A percentile compares a stretch with the other conserved stretches of the same genome.
phyloP scores from a whole-genome alignment of 1,140 invertebrate genomes.

The Drosophila guanche region DNA sequence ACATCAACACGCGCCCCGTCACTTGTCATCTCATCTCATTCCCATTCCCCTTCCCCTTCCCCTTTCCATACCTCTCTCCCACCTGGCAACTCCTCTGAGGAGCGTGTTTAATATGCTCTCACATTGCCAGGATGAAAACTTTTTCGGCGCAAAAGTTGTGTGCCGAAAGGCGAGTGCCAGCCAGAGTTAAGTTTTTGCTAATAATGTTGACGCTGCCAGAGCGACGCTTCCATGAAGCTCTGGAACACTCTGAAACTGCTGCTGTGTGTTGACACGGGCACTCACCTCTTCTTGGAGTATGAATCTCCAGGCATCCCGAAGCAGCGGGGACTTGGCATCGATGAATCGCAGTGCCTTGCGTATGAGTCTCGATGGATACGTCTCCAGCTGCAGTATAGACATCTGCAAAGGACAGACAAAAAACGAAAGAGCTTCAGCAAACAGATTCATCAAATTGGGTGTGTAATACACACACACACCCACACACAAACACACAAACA shows the following conservation, averaged over 20 bases:
- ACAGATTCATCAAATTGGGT: constrained; percentile 33
- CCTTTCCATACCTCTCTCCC: no score
- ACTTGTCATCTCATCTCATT: constrained; percentile 34
- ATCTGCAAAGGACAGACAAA: constrained; percentile 44
- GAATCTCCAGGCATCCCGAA: constrained; percentile 67
- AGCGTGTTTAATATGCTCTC: constrained; percentile 77
- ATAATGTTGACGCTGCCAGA: constrained; percentile 64
- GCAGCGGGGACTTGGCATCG: constrained; percentile 38
- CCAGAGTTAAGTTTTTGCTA: constrained; percentile 70
- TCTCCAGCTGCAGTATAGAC: constrained; percentile 63
- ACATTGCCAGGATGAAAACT: constrained; percentile 60
- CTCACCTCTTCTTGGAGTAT: constrained; percentile 78
- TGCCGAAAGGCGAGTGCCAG: constrained; percentile 44
- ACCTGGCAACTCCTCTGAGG: background rate
- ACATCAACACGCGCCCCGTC: constrained; percentile 73
- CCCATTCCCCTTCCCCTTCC: background rate
- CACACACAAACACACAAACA: background rate
- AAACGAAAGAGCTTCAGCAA: background rate
- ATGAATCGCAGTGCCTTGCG: constrained; percentile 64
- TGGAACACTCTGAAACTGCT: constrained; percentile 28
- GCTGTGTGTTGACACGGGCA: constrained; percentile 44
- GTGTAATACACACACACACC: constrained; percentile 20
- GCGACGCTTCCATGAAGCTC: constrained; percentile 12
- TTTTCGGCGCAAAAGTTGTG: constrained; percentile 68
- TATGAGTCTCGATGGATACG: constrained; percentile 79